Evolutionary conservation across 1,140 invertebrate species (phyloP), one percentile per base, ranked within the genome.

Genomic region (Brachionus angularis): DNA sequence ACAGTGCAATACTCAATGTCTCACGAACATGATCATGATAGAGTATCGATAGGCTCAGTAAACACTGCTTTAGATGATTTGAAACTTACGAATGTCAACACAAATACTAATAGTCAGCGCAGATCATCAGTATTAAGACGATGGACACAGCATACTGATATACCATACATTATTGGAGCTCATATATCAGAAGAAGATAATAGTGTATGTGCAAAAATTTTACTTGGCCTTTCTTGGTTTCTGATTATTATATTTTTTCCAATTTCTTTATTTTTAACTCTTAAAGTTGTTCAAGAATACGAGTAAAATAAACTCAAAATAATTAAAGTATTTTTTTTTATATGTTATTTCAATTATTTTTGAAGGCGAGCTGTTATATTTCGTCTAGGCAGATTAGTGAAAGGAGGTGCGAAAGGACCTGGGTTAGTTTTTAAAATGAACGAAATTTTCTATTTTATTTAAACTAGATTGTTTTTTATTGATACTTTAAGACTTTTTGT

Each of bases 321-420:
- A 23, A 23, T 25, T 7, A 18, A 42, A 27, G 14, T 5, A 18
- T 47, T 46, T 44, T 2, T 21, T 14, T 18, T 23, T n/a, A 16
- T 33, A 25, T 64, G 16, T 21, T 21, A 8, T 23, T 34, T 14
- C 14, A 23, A 8, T 14, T 23, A 33, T n/a, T 33, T 31, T 34
- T 55, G 7, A 5, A 67, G 62, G 52, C 58, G 72, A 16, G 69
- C 70, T 29, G 72, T 73, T 5, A 73, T 73, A 16, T 72, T 73
- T 33, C 36, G 72, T 25, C 10, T 73, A 1, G 72, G 72, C 31
- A 21, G 70, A n/a, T 16, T 71, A 16, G 29, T 39, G 12, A 46
- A 55, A 53, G 70, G 70, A 23, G 50, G 70, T 16, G 70, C 72
- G 4, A 64, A 71, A 50, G 73, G 73, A 3, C 73, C 74, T 5